These are phyloP conservation scores for Pterophyllum scalare DNA, from an alignment of 2,113 vertebrate species.

Conservation along the genomic window DNA sequence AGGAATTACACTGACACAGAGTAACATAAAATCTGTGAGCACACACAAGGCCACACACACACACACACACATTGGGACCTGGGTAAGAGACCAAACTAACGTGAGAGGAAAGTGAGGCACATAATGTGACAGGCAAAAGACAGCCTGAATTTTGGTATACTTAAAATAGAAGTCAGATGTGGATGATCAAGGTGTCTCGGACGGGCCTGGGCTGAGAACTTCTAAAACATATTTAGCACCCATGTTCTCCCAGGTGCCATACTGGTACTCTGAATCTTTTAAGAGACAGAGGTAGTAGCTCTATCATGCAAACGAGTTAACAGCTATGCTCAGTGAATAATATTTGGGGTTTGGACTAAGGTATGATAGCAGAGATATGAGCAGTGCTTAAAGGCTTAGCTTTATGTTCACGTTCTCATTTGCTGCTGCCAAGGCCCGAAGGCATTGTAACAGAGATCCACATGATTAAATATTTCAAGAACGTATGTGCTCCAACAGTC, in stretches of 20 bases:
- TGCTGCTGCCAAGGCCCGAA: slow-evolving; percentile 51
- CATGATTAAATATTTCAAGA: slow-evolving; percentile 48
- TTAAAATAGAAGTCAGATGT: slow-evolving; percentile 65
- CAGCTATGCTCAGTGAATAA: neutral
- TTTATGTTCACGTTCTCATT: slow-evolving; percentile 49
- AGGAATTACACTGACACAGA: slow-evolving; percentile 50
- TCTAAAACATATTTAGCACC: slow-evolving; percentile 50
- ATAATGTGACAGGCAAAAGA: slow-evolving; percentile 67
- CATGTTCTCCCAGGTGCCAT: slow-evolving; percentile 39
- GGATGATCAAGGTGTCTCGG: slow-evolving; percentile 52
- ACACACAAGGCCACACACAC: slow-evolving; percentile 38
- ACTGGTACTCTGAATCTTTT: slow-evolving; percentile 25
- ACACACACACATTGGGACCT: slow-evolving; percentile 39
- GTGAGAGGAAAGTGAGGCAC: slow-evolving; percentile 76
- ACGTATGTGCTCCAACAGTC: slow-evolving; percentile 61
- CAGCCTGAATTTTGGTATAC: slow-evolving; percentile 74
- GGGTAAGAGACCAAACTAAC: slow-evolving; percentile 56
- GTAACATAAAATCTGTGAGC: slow-evolving; percentile 16
- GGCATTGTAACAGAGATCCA: slow-evolving; percentile 57
- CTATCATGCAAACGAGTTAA: slow-evolving; percentile 18
- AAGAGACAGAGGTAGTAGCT: slow-evolving; percentile 25
- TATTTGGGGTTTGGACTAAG: slow-evolving; percentile 29
- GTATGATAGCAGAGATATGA: slow-evolving; percentile 55
- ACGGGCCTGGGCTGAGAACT: slow-evolving; percentile 53
- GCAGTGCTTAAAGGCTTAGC: slow-evolving; percentile 53